Percentiles rank a stretch among this genome's conserved stretches.
phyloP scores from a whole-genome alignment of 2,888 invertebrate species.

The Tetragnatha montana region DNA sequence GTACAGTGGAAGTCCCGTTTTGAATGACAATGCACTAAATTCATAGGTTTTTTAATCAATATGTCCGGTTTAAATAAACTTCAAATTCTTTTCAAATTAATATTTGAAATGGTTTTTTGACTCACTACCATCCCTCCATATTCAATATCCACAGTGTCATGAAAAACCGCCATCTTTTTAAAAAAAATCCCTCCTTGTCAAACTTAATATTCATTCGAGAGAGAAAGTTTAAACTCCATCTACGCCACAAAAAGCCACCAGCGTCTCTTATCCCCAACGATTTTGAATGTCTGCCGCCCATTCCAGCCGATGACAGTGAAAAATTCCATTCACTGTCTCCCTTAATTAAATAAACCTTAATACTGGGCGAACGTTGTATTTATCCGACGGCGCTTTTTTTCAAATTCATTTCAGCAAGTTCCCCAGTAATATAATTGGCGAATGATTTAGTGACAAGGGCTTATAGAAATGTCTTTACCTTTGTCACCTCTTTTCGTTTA shows the following conservation, averaged over 20 bases:
- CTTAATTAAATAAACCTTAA: slow-evolving; percentile 19
- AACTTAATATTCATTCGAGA: too few relatives aligned
- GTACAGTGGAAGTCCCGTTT: too few relatives aligned
- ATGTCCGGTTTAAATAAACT: too few relatives aligned
- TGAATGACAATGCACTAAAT: too few relatives aligned
- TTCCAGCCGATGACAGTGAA: background rate
- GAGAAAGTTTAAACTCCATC: too few relatives aligned
- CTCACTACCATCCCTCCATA: too few relatives aligned
- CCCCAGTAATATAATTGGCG: slow-evolving; percentile 11
- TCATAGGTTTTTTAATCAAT: too few relatives aligned
- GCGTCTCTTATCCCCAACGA: background rate
- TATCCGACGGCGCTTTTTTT: background rate
- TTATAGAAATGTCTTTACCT: slow-evolving; percentile 22
- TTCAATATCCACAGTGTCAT: too few relatives aligned
- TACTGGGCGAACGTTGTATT: background rate
- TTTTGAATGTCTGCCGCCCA: background rate
- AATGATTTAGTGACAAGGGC: background rate
- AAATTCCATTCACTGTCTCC: background rate
- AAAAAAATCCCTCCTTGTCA: too few relatives aligned
- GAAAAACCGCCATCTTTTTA: too few relatives aligned
- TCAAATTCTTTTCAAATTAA: too few relatives aligned
- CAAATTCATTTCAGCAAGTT: slow-evolving; percentile 24
- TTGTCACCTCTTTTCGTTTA: background rate
- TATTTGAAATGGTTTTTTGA: too few relatives aligned
- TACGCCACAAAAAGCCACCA: background rate